Base-by-base conservation (phyloP, 64 coral and sea anemone genomes). In the Trachythela sp. region DNA sequence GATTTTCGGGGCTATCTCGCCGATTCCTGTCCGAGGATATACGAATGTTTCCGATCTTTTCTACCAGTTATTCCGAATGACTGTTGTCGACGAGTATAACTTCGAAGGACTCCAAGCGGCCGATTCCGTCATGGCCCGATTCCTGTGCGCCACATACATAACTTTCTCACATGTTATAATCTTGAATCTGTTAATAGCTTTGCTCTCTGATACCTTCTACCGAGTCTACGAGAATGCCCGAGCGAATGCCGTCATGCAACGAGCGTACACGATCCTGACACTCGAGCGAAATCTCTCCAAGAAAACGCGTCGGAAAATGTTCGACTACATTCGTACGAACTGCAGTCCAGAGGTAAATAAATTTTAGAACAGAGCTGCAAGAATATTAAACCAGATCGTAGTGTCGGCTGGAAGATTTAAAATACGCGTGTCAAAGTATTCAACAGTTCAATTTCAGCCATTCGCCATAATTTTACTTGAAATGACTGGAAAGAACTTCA, bases 301-400 rank as follows among this genome's bases (percentile, higher is more conserved):
- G 34, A 80, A 80, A 22, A 38, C 4, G 34, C 75, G 75, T 80
- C 75, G 37, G 15, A 38, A 80, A 4, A 29, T 37, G 20, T 35
- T 39, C 9, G 75, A 80, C 2, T 37, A 36, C 38, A 80, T 80
- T 39, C 75, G 75, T 35, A 35, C 37, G 9, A 20, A 80, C 15
- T 80, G 75, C 37, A 80, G 75, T 80, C 75, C 75, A 80, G 75
- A 80, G 75, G 75, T 80, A 80, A 38, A 0, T n/a, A n/a, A n/a
- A n/a, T n/a, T n/a, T n/a, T n/a, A n/a, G n/a, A n/a, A n/a, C n/a
- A n/a, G n/a, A n/a, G n/a, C n/a, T n/a, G 29, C 10, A 24, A 31
- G 24, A 0, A 27, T 72, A 2, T 52, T 52, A 52, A 52, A 52
- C 13, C 22, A 52, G 13, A 52, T 15, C 13, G 8, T 52, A 52